These are phyloP conservation scores for Poeciliopsis turrubarensis DNA, from an alignment of 2,113 vertebrate genomes.

Conservation along the genomic window DNA sequence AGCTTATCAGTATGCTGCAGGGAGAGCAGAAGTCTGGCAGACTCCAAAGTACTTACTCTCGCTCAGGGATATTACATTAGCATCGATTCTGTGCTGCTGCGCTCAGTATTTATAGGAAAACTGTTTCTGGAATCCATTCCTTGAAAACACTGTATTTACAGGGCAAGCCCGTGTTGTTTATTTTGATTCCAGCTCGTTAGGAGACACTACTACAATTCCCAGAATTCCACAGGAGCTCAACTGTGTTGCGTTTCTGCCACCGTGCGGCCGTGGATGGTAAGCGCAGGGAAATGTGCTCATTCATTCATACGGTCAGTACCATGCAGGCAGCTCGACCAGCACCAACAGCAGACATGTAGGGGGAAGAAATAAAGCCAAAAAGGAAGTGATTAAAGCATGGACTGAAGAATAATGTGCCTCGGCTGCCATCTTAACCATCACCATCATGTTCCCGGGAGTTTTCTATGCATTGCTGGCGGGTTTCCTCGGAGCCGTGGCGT, in stretches of 20 bases:
- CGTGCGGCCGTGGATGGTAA: constrained; percentile 50
- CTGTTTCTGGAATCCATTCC: background rate
- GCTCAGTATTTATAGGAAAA: constrained; percentile 14
- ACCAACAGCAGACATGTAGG: constrained; percentile 49
- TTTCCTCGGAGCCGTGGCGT: constrained; percentile 85
- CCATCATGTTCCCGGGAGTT: constrained; percentile 80
- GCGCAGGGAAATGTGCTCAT: constrained; percentile 54
- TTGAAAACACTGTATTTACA: background rate
- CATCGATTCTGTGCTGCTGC: constrained; percentile 51
- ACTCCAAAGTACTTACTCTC: constrained; percentile 27
- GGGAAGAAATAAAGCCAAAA: background rate
- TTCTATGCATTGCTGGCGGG: constrained; percentile 83
- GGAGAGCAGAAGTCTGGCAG: constrained; percentile 10
- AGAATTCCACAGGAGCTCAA: constrained; percentile 47
- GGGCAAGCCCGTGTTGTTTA: background rate
- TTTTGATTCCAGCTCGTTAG: background rate
- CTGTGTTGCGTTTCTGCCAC: constrained; percentile 59
- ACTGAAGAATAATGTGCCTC: constrained; percentile 53
- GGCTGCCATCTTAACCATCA: constrained; percentile 16
- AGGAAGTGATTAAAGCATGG: constrained; percentile 33
- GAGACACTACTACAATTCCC: constrained; percentile 51
- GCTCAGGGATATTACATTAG: constrained; percentile 58
- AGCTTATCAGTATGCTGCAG: constrained; percentile 59
- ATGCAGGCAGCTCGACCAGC: constrained; percentile 40
- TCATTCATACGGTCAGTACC: constrained; percentile 3